Conservation (phyloP, 2,797 vertebrate genomes). For the Luscinia megarhynchos region DNA sequence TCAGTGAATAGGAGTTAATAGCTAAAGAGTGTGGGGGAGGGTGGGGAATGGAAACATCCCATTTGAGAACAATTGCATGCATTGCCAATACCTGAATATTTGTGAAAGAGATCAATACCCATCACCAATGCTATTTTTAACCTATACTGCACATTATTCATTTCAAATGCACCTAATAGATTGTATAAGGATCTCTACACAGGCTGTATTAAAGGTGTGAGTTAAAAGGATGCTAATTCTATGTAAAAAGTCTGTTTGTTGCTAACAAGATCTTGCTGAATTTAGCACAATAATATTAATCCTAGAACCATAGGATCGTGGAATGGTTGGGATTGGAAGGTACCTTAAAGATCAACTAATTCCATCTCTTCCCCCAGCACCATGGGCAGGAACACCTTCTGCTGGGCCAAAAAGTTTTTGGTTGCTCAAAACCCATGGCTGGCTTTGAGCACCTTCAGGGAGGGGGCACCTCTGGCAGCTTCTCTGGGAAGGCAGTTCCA, state of each 20-base stretch:
- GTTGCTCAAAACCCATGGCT: not conserved
- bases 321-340: not conserved
- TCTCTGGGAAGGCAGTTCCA: not conserved
- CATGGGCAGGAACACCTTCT: not conserved
- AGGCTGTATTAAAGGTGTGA: constrained; percentile 45
- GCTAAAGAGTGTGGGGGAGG: not conserved
- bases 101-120: not conserved
- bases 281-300: constrained; percentile 14
- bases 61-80: constrained; percentile 38
- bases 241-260: constrained; percentile 66
- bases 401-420: too few relatives aligned
- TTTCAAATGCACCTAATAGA: constrained; percentile 38
- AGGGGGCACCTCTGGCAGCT: not conserved
- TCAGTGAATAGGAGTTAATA: constrained; percentile 43
- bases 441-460: not conserved
- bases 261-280: constrained; percentile 28
- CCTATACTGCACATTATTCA: constrained; percentile 26
- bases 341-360: not conserved
- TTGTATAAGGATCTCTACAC: constrained; percentile 38
- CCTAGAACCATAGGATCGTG: too few relatives aligned
- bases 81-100: constrained; percentile 32
- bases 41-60: constrained; percentile 5
- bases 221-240: constrained; percentile 61
- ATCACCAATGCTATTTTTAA: not conserved
- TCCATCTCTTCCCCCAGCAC: too few relatives aligned